Percentiles rank a stretch among this genome's conserved stretches.
Conservation (phyloP, 2,113 vertebrate genomes). For the Lutjanus erythropterus region DNA sequence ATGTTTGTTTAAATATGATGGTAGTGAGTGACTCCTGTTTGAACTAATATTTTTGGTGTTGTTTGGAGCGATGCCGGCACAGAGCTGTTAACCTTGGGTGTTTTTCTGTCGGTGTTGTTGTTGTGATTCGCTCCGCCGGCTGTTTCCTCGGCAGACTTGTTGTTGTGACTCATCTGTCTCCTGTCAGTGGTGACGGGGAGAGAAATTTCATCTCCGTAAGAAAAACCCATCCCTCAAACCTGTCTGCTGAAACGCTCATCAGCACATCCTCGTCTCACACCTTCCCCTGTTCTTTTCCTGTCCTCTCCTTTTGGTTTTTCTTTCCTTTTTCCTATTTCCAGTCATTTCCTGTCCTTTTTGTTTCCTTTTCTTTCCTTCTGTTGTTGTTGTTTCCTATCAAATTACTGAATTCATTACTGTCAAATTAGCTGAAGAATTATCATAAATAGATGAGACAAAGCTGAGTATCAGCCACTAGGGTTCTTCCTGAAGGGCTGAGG, state of each 20-base stretch:
- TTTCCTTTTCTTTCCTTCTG: not conserved
- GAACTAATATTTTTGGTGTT: not conserved
- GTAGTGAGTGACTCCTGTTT: not conserved
- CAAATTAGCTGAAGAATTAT: not conserved
- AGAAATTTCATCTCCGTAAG: slow-evolving; percentile 49
- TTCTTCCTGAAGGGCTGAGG: no score
- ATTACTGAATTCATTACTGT: not conserved
- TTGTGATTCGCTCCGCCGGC: slow-evolving; percentile 30
- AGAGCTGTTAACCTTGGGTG: slow-evolving; percentile 38
- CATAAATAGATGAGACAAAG: not conserved
- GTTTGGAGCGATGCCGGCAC: not conserved
- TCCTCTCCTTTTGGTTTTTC: not conserved
- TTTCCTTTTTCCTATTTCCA: not conserved
- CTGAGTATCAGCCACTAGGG: not conserved
- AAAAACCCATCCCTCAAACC: slow-evolving; percentile 57
- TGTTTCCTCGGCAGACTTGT: slow-evolving; percentile 30
- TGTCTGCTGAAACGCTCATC: slow-evolving; percentile 55
- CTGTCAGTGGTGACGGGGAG: slow-evolving; percentile 47
- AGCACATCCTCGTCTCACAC: slow-evolving; percentile 33
- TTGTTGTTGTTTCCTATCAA: not conserved
- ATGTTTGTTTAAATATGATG: no score
- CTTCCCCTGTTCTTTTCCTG: not conserved
- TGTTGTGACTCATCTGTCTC: slow-evolving; percentile 59
- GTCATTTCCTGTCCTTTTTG: no score
- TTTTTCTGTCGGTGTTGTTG: slow-evolving; percentile 24